Conservation (phyloP, 2,888 invertebrate genomes). For the Euplagia quadripunctaria region DNA sequence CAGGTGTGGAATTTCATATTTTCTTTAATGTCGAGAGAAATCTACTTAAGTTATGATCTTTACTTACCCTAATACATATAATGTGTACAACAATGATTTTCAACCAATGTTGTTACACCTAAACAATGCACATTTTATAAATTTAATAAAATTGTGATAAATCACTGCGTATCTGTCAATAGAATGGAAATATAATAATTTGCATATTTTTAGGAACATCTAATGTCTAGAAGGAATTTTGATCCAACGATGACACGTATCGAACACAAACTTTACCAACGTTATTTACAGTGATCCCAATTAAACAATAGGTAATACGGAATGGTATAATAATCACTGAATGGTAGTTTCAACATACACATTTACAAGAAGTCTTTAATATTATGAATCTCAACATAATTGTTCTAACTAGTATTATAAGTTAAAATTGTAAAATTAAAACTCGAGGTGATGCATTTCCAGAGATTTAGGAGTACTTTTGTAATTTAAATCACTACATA, state of each 20-base stretch:
- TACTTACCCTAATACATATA: conserved; percentile 63
- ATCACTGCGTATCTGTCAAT: conserved; percentile 54
- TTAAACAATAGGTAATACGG: conserved; percentile 62
- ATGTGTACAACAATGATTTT: conserved; percentile 71
- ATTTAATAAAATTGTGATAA: conserved; percentile 55
- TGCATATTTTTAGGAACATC: conserved; percentile 67
- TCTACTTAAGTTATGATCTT: conserved; percentile 64
- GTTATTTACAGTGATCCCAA: conserved; percentile 61
- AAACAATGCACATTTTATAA: conserved; percentile 55
- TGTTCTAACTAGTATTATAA: conserved; percentile 64
- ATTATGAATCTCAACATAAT: conserved; percentile 66
- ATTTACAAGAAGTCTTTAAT: conserved; percentile 53
- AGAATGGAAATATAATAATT: conserved; percentile 54
- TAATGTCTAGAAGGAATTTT: conserved; percentile 62
- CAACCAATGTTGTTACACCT: conserved; percentile 66
- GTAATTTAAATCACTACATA: conserved; percentile 28
- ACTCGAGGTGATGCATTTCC: conserved; percentile 47
- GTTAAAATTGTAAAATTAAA: conserved; percentile 49
- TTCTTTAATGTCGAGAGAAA: conserved; percentile 63
- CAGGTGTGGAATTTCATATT: conserved; percentile 65
- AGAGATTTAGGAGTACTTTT: conserved; percentile 33
- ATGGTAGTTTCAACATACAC: conserved; percentile 57
- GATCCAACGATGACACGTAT: conserved; percentile 55
- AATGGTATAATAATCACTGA: conserved; percentile 71
- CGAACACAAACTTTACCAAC: conserved; percentile 57